Conservation (phyloP, 1,140 invertebrate genomes). For the Riptortus pedestris region DNA sequence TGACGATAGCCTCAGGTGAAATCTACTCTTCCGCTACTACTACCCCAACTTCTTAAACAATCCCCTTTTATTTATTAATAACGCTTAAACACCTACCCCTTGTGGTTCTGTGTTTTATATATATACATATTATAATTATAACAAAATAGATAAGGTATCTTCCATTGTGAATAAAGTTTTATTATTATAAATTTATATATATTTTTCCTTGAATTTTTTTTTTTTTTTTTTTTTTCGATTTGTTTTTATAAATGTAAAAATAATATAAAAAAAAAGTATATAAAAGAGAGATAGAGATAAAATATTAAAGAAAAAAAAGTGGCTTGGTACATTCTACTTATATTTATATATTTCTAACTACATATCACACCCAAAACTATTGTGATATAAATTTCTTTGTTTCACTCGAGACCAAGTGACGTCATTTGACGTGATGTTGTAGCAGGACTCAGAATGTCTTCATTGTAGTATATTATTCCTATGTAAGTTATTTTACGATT, state of each 20-base stretch:
- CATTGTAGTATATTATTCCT: neutral
- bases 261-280: neutral
- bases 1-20: constrained; percentile 9
- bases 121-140: neutral
- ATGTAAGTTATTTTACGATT: constrained; percentile 6
- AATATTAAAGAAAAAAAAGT: neutral
- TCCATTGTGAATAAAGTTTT: constrained; percentile 3
- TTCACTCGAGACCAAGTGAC: neutral
- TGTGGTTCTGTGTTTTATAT: neutral
- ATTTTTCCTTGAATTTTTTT: neutral
- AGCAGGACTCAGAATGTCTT: constrained; percentile 3
- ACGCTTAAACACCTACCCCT: neutral
- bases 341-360: constrained; percentile 15
- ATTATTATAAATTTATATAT: neutral
- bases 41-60: too few species aligned
- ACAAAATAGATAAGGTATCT: neutral
- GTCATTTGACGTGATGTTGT: neutral
- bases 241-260: constrained; percentile 10
- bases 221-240: too few species aligned
- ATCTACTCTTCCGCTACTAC: too few species aligned
- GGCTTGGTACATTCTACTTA: constrained; percentile 16
- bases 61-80: constrained; percentile 5
- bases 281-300: neutral
- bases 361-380: constrained; percentile 16
- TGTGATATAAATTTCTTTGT: constrained; percentile 8